phyloP scores from a whole-genome alignment of 2,113 vertebrate genomes.

The Ptilorrhoa leucosticta region DNA sequence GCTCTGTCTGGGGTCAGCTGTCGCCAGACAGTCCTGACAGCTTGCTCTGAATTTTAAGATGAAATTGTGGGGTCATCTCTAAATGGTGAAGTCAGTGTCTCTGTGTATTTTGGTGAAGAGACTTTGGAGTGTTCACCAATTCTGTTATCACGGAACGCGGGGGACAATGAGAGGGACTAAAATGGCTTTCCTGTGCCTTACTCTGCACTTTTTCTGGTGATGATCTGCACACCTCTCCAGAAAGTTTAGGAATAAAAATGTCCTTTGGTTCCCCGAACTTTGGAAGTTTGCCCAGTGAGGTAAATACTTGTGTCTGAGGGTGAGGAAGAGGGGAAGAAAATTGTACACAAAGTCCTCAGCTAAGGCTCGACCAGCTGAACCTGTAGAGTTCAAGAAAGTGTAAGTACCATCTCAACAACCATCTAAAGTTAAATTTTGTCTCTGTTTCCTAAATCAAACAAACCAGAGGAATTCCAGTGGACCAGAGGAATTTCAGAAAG shows the following conservation, averaged over 20 bases:
- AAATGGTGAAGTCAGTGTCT: background rate
- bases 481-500: no score
- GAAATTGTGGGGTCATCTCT: background rate
- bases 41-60: background rate
- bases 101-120: background rate
- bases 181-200: background rate
- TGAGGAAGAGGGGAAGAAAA: background rate
- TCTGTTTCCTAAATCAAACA: background rate
- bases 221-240: background rate
- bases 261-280: background rate
- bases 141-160: background rate
- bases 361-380: background rate
- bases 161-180: background rate
- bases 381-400: background rate
- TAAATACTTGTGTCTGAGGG: background rate
- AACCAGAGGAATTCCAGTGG: background rate
- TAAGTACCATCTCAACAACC: background rate
- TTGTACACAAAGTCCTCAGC: background rate
- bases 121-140: background rate
- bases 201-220: background rate
- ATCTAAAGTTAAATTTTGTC: background rate
- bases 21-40: background rate
- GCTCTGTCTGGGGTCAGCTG: background rate
- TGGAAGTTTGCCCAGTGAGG: background rate
- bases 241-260: background rate